Evolutionary conservation across 2,797 vertebrate genomes (phyloP), one percentile per base, ranked within the genome.

Genomic region (Helarctos malayanus): DNA sequence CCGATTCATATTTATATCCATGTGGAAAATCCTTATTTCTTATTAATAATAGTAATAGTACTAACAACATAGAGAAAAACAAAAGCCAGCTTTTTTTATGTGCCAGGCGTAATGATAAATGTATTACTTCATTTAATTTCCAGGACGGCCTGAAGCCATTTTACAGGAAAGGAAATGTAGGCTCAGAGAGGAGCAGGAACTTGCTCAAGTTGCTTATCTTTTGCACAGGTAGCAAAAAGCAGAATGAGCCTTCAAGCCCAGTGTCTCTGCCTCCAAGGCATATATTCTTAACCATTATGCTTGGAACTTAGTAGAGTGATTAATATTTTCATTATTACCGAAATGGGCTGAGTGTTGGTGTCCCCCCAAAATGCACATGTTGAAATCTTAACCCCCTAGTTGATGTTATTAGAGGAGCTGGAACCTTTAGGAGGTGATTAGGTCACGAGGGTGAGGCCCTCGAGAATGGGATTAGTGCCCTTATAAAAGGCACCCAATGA

Each of bases 141-240:
- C 35, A 59, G 27, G 16, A 80, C 5, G 73, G 45, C 19, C 18
- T 38, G 29, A 45, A 71, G 7, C 25, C 63, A 73, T 49, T 93
- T 82, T 73, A 95, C 63, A 91, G 52, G 80, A 54, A 23, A 59
- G 59, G 79, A 89, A 90, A 49, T 59, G 16, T 63, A 76, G 54
- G 61, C 52, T 52, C 52, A 69, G 25, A 68, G 38, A 88, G 21
- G 10, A 18, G 52, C 49, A 49, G 47, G 69, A 32, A 88, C 57
- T 78, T 68, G n/a, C 25, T 47, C 56, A 45, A 68, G 65, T 76
- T 89, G 84, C 35, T 14, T 12, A 49, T 2, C 18, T 16, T 41
- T 90, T 25, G n/a, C 52, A 23, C 14, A 91, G 7, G 49, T 6
- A 83, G 13, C 52, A 63, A 91, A 19, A 18, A 61, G 49, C 57